These are phyloP conservation scores for Ptiloglossa arizonensis DNA, from an alignment of 1,140 invertebrate genomes.

Conservation along the genomic window DNA sequence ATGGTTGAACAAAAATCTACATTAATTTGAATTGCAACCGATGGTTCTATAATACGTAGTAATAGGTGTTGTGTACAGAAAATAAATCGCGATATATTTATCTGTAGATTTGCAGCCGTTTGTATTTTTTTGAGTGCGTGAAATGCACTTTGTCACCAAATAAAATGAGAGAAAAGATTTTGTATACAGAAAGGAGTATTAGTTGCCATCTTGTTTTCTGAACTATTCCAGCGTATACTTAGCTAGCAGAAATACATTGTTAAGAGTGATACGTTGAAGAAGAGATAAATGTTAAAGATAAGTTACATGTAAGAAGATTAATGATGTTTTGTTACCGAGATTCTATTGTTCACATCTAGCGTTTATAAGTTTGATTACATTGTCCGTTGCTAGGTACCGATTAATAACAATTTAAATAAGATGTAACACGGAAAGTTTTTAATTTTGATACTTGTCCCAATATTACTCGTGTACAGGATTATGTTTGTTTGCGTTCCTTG, in stretches of 20 bases:
- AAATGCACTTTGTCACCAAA: neutral
- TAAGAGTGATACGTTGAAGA: constrained; percentile 10
- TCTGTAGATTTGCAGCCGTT: constrained; percentile 23
- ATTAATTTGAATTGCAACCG: neutral
- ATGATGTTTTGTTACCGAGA: constrained; percentile 38
- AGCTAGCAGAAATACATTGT: neutral
- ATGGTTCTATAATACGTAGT: constrained; percentile 14
- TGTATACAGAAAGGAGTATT: neutral
- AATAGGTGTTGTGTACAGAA: constrained; percentile 21
- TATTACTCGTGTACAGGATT: constrained; percentile 1
- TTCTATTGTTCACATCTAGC: constrained; percentile 21
- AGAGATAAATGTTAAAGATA: constrained; percentile 20
- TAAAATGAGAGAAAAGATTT: neutral
- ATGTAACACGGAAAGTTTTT: constrained; percentile 12
- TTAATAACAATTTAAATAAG: no score
- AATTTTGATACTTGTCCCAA: constrained; percentile 29
- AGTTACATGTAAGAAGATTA: constrained; percentile 21
- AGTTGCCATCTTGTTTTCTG: neutral
- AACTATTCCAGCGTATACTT: neutral
- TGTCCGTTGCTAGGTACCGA: neutral
- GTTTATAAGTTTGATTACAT: constrained; percentile 26
- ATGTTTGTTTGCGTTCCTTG: neutral
- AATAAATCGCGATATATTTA: constrained; percentile 15
- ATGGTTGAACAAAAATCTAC: neutral
- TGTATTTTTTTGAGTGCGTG: constrained; percentile 21